Conservation (phyloP, 2,113 vertebrate species). For the Oxygymnocypris stewartii region DNA sequence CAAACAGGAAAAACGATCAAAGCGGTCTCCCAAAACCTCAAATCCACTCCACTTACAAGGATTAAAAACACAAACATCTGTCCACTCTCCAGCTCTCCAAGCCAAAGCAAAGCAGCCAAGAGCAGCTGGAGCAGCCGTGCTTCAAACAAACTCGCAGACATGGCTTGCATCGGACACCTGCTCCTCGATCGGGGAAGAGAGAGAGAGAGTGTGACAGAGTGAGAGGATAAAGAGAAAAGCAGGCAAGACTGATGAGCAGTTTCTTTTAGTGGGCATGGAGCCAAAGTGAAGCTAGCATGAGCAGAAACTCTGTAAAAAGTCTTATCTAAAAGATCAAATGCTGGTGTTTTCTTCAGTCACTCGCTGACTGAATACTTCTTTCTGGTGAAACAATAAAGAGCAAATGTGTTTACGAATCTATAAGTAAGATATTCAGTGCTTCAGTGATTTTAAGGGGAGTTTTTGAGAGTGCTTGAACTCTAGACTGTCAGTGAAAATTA, state of each 20-base stretch:
- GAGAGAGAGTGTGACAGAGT: background rate
- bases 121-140: constrained; percentile 40
- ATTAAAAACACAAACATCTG: constrained; percentile 51
- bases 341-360: too few relatives aligned
- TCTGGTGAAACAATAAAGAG: too few relatives aligned
- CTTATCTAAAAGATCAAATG: constrained; percentile 23
- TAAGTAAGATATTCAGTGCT: too few relatives aligned
- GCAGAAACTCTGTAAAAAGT: constrained; percentile 13
- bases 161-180: constrained; percentile 7
- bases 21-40: constrained; percentile 26
- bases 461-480: too few relatives aligned
- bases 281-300: constrained; percentile 13
- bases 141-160: constrained; percentile 28
- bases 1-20: constrained; percentile 40
- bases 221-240: constrained; percentile 7
- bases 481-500: too few relatives aligned
- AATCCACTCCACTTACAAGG: constrained; percentile 47
- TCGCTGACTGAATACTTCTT: too few relatives aligned
- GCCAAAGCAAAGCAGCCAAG: constrained; percentile 25
- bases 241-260: background rate
- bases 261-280: constrained; percentile 14
- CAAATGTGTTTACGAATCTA: too few relatives aligned
- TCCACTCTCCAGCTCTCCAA: constrained; percentile 25
- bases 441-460: too few relatives aligned
- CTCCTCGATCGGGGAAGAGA: background rate